Percentiles rank a stretch among this genome's conserved stretches.
phyloP scores from a whole-genome alignment of 2,113 vertebrate genomes.

The Lagopus leucura region DNA sequence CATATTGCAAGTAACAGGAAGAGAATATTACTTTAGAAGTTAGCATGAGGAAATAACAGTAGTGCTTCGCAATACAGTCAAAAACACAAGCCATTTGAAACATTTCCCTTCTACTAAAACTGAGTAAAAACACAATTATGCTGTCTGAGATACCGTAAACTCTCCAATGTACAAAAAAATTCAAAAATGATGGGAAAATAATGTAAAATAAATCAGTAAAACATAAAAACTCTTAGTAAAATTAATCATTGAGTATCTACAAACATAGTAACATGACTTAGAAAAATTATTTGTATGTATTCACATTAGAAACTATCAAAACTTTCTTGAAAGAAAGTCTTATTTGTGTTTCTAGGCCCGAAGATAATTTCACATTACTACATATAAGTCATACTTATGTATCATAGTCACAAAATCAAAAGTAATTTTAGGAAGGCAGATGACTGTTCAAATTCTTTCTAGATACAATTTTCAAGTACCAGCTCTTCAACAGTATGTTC shows the following conservation, averaged over 20 bases:
- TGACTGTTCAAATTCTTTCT: constrained; percentile 3
- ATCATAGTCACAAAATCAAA: constrained; percentile 17
- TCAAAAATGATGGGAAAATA: background rate
- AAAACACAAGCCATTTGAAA: background rate
- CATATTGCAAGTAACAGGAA: constrained; percentile 31
- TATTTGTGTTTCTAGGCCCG: constrained; percentile 18
- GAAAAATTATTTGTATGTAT: background rate
- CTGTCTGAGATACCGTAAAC: background rate
- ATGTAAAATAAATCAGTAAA: constrained; percentile 13
- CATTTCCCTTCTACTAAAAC: background rate
- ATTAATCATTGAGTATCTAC: background rate
- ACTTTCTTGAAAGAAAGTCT: constrained; percentile 11
- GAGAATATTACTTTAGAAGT: constrained; percentile 31
- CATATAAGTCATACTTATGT: constrained; percentile 33
- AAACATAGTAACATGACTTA: constrained; percentile 18
- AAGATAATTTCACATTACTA: constrained; percentile 23
- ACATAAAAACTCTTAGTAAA: constrained; percentile 21
- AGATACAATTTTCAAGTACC: constrained; percentile 70
- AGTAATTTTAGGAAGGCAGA: constrained; percentile 35
- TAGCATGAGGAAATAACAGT: constrained; percentile 33
- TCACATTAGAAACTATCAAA: background rate
- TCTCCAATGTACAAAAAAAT: background rate
- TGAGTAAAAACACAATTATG: background rate
- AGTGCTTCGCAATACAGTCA: constrained; percentile 23
- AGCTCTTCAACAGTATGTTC: constrained; percentile 65